phyloP scores from a whole-genome alignment of 2,797 vertebrate species.

The Lepilemur septentrionalis region DNA sequence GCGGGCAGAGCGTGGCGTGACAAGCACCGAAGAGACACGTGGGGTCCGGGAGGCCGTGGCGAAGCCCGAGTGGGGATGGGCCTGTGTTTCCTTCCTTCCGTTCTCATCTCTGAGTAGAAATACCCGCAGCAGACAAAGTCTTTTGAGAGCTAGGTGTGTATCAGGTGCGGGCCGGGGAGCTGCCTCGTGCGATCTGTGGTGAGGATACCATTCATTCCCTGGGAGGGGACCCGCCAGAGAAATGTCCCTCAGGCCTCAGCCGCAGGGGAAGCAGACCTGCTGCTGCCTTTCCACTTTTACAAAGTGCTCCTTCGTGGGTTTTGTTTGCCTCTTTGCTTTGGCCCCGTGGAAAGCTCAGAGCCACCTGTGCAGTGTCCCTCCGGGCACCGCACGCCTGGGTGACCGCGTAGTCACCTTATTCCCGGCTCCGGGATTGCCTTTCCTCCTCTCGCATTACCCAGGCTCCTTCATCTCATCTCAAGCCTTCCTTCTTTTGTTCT shows the following conservation, averaged over 20 bases:
- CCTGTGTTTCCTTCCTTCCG: not conserved
- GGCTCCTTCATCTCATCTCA: not conserved
- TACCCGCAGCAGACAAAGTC: not conserved
- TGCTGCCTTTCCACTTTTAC: not conserved
- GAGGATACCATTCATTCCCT: not conserved
- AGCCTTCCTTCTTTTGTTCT: not conserved
- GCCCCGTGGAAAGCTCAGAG: not conserved
- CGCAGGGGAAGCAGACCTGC: not conserved
- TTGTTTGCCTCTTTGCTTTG: not conserved
- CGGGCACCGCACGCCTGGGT: accelerated
- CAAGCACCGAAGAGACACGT: accelerated
- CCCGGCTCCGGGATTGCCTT: not conserved
- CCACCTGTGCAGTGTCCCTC: accelerated
- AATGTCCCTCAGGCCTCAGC: not conserved
- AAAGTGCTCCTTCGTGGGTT: not conserved
- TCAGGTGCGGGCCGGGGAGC: not conserved
- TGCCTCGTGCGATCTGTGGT: not conserved
- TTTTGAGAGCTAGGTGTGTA: not conserved
- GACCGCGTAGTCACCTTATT: not conserved
- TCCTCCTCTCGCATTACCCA: not conserved
- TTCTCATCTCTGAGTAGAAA: not conserved
- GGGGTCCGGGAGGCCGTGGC: accelerated
- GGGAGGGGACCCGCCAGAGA: not conserved
- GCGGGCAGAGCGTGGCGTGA: not conserved
- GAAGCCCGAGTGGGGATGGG: accelerated